These are phyloP conservation scores for Callyntrura guangdongensis DNA, from an alignment of 2,888 invertebrate species.

Conservation along the genomic window DNA sequence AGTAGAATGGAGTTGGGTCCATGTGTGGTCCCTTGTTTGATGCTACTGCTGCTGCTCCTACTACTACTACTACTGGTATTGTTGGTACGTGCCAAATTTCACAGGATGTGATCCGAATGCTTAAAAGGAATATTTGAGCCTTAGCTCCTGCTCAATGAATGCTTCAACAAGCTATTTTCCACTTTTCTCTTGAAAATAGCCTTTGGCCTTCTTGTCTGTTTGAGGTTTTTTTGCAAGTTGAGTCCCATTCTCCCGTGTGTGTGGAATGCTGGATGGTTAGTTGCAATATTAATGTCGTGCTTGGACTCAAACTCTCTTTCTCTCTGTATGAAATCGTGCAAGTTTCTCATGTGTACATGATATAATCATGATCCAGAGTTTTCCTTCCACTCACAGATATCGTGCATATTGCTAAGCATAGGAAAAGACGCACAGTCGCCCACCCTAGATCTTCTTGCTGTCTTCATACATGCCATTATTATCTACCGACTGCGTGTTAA, in stretches of 20 bases:
- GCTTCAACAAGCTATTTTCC: slow-evolving; percentile 73
- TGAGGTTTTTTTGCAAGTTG: slow-evolving; percentile 68
- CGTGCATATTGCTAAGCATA: not conserved
- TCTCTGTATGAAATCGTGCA: slow-evolving; percentile 40
- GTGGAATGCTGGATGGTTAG: slow-evolving; percentile 66
- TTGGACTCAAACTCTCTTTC: slow-evolving; percentile 36
- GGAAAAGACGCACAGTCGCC: not conserved
- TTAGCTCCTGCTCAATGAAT: slow-evolving; percentile 69
- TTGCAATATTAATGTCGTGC: slow-evolving; percentile 71
- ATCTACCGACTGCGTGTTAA: too few species aligned
- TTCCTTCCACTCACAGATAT: not conserved
- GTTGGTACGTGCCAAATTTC: slow-evolving; percentile 79
- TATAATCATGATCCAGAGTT: slow-evolving; percentile 41
- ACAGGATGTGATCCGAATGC: slow-evolving; percentile 76
- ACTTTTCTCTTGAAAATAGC: slow-evolving; percentile 73
- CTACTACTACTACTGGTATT: slow-evolving; percentile 53
- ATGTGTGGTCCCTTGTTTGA: slow-evolving; percentile 66
- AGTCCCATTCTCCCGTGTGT: slow-evolving; percentile 48
- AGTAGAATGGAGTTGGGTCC: slow-evolving; percentile 36
- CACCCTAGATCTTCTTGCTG: not conserved
- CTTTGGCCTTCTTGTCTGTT: slow-evolving; percentile 72
- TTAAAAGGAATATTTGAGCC: slow-evolving; percentile 70
- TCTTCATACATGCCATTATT: slow-evolving; percentile 12
- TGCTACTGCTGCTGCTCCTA: not conserved
- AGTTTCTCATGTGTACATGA: slow-evolving; percentile 43